These are phyloP conservation scores for Fulmarus glacialis DNA, from an alignment of 2,113 vertebrate genomes.

Conservation along the genomic window DNA sequence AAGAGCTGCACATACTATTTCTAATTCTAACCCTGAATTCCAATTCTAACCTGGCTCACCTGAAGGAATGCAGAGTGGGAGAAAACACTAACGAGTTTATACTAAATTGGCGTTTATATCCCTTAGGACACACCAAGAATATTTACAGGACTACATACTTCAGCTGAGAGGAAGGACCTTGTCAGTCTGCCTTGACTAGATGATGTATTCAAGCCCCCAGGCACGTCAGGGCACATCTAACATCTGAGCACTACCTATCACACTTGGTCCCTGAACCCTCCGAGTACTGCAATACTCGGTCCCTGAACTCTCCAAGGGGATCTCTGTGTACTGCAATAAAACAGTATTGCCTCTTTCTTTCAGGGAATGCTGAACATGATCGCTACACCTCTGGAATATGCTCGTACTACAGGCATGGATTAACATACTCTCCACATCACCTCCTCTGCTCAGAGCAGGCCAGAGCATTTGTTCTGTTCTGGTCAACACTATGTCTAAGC, in stretches of 20 bases:
- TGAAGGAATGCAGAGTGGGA: neutral
- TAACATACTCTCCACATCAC: neutral
- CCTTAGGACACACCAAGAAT: neutral
- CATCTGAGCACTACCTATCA: neutral
- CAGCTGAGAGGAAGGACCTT: neutral
- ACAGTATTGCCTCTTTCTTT: neutral
- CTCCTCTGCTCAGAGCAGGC: neutral
- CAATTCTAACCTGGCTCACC: neutral
- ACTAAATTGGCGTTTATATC: neutral
- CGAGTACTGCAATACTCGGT: neutral
- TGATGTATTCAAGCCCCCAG: neutral
- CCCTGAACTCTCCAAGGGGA: neutral
- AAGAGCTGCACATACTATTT: neutral
- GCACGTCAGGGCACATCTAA: neutral
- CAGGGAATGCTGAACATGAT: neutral
- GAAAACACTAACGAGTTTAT: neutral
- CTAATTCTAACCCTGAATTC: neutral
- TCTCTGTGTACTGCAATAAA: neutral
- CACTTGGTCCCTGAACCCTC: neutral
- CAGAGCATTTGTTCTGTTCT: neutral
- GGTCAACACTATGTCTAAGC: neutral
- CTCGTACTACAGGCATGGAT: neutral
- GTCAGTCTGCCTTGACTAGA: neutral
- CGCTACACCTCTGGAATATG: neutral
- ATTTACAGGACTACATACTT: neutral